Conservation (phyloP, 2,113 vertebrate genomes). For the mouse (Mus musculus) region GRCm39 chr14:104834001-104834500, state of each 20-base stretch:
- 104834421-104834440: background rate
- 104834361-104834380: background rate
- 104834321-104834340: background rate
- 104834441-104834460: background rate
- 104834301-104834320: background rate
- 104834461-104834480: too few relatives aligned
- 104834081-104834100: background rate
- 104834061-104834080: background rate
- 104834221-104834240: background rate
- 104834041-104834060: background rate
- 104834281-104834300: background rate
- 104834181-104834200: background rate
- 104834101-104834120: conserved; percentile 10
- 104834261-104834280: background rate
- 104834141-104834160: background rate
- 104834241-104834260: background rate
- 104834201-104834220: background rate
- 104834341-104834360: background rate
- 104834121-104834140: background rate
- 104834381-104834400: background rate
- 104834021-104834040: background rate
- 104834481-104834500: background rate
- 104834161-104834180: background rate
- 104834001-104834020: too few relatives aligned
- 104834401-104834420: background rate